These are phyloP conservation scores for Bombus breviceps DNA, from an alignment of 1,140 invertebrate species.

Conservation along the genomic window DNA sequence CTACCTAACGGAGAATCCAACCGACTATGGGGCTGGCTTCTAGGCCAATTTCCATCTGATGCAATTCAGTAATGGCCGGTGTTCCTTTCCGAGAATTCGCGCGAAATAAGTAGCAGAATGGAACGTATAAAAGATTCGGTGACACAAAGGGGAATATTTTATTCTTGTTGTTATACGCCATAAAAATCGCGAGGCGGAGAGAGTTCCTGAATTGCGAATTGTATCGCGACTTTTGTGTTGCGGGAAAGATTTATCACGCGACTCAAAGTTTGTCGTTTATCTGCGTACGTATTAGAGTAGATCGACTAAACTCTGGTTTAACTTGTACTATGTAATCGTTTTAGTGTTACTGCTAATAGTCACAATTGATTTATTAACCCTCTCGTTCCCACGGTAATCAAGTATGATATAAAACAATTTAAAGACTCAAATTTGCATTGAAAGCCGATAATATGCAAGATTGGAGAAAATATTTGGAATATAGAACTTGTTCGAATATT, in stretches of 20 bases:
- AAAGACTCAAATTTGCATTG: too few relatives aligned
- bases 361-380: neutral
- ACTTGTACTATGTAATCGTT: neutral
- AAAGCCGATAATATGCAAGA: too few relatives aligned
- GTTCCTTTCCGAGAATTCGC: neutral
- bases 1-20: neutral
- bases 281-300: neutral
- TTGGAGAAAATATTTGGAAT: too few relatives aligned
- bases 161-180: neutral
- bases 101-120: conserved; percentile 4
- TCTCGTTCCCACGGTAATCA: neutral
- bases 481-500: too few relatives aligned
- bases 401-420: too few relatives aligned
- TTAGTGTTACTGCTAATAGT: neutral
- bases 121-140: conserved; percentile 16
- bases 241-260: neutral
- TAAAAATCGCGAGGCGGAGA: neutral
- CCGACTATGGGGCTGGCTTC: neutral
- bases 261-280: neutral
- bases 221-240: neutral
- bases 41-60: conserved; percentile 6
- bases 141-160: conserved; percentile 28
- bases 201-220: neutral
- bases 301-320: neutral
- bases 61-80: conserved; percentile 18